Percentiles rank a stretch among this genome's conserved stretches.
Conservation (phyloP, 2,888 invertebrate species). For the Junonia oenone region DNA sequence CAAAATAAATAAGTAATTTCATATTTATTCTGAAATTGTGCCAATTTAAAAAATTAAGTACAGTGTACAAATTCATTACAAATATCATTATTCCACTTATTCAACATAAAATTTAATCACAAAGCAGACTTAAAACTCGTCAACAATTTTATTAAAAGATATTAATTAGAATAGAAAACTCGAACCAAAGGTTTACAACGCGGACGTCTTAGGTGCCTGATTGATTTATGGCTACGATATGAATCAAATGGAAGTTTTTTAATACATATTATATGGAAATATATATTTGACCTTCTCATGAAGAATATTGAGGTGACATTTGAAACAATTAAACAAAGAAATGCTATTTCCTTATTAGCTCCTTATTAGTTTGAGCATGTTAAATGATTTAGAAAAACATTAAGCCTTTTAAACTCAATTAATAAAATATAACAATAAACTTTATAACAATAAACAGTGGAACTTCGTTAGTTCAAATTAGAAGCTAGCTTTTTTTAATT, state of each 20-base stretch:
- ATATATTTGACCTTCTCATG: neutral
- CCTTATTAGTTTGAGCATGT: no score
- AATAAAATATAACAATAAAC: no score
- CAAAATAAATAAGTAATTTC: no score
- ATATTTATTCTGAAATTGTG: no score
- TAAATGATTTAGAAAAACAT: no score
- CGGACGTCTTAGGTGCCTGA: constrained; percentile 8
- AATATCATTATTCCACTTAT: neutral
- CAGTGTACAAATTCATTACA: no score
- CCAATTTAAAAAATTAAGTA: no score
- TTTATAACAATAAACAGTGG: no score
- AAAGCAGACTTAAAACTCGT: neutral
- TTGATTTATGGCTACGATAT: constrained; percentile 16
- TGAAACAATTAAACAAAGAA: neutral
- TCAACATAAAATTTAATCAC: neutral
- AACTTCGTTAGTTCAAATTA: no score
- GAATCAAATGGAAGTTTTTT: neutral
- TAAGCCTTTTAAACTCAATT: no score
- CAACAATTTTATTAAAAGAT: neutral
- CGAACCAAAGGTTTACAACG: constrained; percentile 1
- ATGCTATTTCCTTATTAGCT: no score
- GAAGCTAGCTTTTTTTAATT: no score
- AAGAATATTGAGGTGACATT: neutral
- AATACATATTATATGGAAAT: neutral
- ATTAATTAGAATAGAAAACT: neutral